Evolutionary conservation across 2,888 invertebrate species (phyloP).

Genomic region (Leptopilina drosophilae): DNA sequence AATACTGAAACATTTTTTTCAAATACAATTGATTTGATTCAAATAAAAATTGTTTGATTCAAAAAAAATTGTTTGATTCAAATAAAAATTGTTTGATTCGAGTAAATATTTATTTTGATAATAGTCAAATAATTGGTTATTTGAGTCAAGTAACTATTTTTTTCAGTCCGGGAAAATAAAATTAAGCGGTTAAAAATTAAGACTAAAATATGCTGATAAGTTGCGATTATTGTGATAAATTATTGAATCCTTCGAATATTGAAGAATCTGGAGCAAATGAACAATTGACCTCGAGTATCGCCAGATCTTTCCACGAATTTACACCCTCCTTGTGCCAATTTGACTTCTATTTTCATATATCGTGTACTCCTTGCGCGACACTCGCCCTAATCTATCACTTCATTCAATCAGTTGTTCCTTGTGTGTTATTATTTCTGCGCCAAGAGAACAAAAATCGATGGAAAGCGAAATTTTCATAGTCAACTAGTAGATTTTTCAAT

Average conservation of each 20-base stretch:
- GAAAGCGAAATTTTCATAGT: not conserved
- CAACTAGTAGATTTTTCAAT: not conserved
- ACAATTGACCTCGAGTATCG: constrained; percentile 53
- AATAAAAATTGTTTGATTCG: too few relatives aligned
- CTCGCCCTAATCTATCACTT: constrained; percentile 33
- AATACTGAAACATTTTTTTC: too few relatives aligned
- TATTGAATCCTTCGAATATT: not conserved
- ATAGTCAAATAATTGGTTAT: too few relatives aligned
- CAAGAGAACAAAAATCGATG: constrained; percentile 21
- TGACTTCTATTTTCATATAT: constrained; percentile 55
- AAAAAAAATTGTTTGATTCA: too few relatives aligned
- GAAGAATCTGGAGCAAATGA: constrained; percentile 17
- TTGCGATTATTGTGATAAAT: not conserved
- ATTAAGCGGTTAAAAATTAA: not conserved
- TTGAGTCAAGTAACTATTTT: too few relatives aligned
- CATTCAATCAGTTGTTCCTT: constrained; percentile 10
- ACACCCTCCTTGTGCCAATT: constrained; percentile 58
- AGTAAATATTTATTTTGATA: too few relatives aligned
- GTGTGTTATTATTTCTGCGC: not conserved
- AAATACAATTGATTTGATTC: too few relatives aligned
- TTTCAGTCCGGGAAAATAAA: not conserved
- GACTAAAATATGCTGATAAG: not conserved
- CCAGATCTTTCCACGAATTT: constrained; percentile 56
- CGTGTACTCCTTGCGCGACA: constrained; percentile 34
- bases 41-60: too few relatives aligned